Conservation (phyloP, 2,797 vertebrate species). For the Acanthopagrus latus region DNA sequence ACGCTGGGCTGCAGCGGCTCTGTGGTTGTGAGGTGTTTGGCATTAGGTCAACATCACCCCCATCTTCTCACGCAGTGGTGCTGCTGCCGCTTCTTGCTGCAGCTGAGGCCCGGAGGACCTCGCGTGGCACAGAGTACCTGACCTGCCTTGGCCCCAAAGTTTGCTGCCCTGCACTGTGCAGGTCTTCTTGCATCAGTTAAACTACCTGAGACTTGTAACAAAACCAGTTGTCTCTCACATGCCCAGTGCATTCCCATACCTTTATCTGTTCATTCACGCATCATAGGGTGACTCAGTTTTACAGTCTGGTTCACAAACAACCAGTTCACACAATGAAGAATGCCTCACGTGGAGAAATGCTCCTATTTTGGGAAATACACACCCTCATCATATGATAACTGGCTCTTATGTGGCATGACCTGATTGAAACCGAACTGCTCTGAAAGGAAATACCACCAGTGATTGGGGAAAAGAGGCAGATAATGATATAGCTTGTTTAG, state of each 20-base stretch:
- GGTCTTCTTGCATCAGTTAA: not conserved
- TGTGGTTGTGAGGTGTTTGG: slow-evolving; percentile 39
- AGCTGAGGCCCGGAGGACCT: slow-evolving; percentile 14
- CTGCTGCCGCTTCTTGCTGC: slow-evolving; percentile 35
- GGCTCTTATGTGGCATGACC: slow-evolving; percentile 30
- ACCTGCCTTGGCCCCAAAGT: not conserved
- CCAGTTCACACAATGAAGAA: slow-evolving; percentile 23
- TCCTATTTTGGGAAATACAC: slow-evolving; percentile 29
- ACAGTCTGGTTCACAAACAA: slow-evolving; percentile 17
- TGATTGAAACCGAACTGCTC: slow-evolving; percentile 5
- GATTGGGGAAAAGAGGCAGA: slow-evolving; percentile 16
- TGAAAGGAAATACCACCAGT: slow-evolving; percentile 18
- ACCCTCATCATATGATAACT: slow-evolving; percentile 30
- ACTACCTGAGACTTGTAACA: slow-evolving; percentile 12
- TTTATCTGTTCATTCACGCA: slow-evolving; percentile 5
- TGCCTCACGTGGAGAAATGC: slow-evolving; percentile 37
- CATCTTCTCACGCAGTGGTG: slow-evolving; percentile 63
- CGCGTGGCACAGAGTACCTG: not conserved
- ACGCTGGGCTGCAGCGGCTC: not conserved
- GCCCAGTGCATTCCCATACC: not conserved
- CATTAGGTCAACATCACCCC: slow-evolving; percentile 41
- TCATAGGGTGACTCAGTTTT: slow-evolving; percentile 19
- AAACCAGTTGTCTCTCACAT: not conserved
- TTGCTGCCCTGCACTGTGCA: slow-evolving; percentile 20
- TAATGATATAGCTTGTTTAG: slow-evolving; percentile 15